Conservation (phyloP, 2,113 vertebrate genomes). For the Onychostruthus taczanowskii region DNA sequence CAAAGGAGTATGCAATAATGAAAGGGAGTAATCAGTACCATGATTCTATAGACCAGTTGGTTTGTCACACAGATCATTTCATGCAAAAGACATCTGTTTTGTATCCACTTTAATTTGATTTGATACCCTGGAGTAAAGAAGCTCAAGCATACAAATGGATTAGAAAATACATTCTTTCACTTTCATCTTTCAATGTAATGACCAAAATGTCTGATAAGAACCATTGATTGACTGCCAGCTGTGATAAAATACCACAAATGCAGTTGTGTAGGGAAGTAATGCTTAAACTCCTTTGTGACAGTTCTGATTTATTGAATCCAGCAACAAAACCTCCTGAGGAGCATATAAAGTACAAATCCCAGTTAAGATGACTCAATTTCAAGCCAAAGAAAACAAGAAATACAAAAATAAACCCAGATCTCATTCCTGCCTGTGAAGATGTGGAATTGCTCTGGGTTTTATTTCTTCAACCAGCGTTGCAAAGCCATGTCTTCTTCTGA, state of each 20-base stretch:
- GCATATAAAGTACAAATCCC: background rate
- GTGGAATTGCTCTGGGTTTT: background rate
- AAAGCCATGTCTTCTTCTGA: background rate
- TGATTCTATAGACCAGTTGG: background rate
- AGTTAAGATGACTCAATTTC: background rate
- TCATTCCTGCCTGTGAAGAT: background rate
- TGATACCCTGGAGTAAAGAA: background rate
- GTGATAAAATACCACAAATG: background rate
- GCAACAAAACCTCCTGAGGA: background rate
- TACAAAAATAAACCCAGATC: background rate
- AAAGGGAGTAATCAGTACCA: background rate
- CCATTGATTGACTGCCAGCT: background rate
- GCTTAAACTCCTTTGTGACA: background rate
- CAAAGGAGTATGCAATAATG: background rate
- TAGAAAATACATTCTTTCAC: background rate
- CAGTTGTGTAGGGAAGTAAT: background rate
- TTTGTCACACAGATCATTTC: background rate
- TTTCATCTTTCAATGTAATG: background rate
- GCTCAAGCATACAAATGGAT: background rate
- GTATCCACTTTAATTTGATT: slow-evolving; percentile 8
- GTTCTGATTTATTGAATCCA: background rate
- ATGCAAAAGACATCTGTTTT: slow-evolving; percentile 5
- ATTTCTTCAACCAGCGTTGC: background rate
- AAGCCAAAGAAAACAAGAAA: background rate
- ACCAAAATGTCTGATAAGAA: background rate